Base-by-base conservation (phyloP, 2,888 invertebrate genomes). In the Cenopis cana region DNA sequence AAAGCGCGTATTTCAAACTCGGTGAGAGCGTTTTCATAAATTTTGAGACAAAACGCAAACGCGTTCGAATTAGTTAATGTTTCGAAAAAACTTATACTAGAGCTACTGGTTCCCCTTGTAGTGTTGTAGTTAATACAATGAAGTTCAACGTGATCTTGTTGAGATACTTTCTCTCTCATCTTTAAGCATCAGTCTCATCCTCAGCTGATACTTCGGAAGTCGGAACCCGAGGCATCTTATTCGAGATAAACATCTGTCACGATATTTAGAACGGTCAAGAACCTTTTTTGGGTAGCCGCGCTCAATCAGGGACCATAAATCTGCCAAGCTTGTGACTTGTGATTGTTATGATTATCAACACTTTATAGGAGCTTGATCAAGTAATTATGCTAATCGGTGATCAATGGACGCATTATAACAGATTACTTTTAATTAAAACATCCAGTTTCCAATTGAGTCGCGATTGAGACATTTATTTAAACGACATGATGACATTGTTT, bases 361-460 rank as follows among this genome's bases (percentile, higher is more conserved):
- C 71, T 71, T 66, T 70, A 70, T 66, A 66, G 49, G 36, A 71
- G 33, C 54, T 52, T 20, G 52, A 20, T 62, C 50, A 62, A 62
- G 68, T 71, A 55, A 71, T 71, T 67, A 71, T 71, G 71, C 66
- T 60, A 71, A 71, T 71, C 60, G 60, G 33, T 71, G 66, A 71
- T 71, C 71, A 71, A 70, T 67, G 71, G 60, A 67, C 60, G 60
- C 71, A 61, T 67, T 71, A 69, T 67, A 71, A 55, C 66, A 71
- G 61, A 71, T 71, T 67, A 70, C 59, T 71, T 71, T 71, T 71
- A 71, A 71, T 71, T 71, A 71, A 61, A 71, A 71, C 66, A 71
- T 67, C 71, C 66, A 61, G 61, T 71, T 71, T 46, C 71, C 55
- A 71, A 56, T 60, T 66, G 59, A 20, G 70, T n/a, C 17, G 18